Conservation (phyloP, 2,113 vertebrate genomes). For the Thymallus thymallus region DNA sequence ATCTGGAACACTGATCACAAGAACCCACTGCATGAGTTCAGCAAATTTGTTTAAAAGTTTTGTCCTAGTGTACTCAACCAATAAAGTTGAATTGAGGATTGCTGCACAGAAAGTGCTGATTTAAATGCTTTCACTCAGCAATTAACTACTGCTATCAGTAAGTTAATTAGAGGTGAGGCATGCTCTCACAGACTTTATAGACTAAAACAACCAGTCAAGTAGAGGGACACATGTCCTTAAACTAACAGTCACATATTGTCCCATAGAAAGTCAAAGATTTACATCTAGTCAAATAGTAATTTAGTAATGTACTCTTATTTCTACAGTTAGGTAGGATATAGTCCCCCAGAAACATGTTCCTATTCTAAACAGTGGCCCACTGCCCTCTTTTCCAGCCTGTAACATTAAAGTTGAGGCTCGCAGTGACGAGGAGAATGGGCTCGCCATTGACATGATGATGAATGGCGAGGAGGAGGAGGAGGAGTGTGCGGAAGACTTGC, state of each 20-base stretch:
- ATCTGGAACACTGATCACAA: slow-evolving; percentile 12
- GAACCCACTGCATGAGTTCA: not conserved
- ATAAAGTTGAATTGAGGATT: no score
- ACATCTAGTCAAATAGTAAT: no score
- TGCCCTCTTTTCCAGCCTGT: slow-evolving; percentile 94
- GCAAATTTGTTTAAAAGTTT: not conserved
- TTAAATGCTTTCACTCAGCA: no score
- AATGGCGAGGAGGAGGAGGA: slow-evolving; percentile 88
- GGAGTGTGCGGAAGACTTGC: slow-evolving; percentile 98
- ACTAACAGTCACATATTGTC: no score
- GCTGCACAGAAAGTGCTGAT: no score
- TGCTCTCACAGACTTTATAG: no score
- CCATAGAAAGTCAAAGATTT: no score
- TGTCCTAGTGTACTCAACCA: not conserved
- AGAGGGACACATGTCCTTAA: no score
- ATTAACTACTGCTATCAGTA: no score
- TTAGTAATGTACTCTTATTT: not conserved
- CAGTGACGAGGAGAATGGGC: slow-evolving; percentile 99
- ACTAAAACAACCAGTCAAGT: no score
- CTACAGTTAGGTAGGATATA: slow-evolving; percentile 15
- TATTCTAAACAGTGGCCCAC: slow-evolving; percentile 77
- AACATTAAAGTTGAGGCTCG: slow-evolving; percentile 99
- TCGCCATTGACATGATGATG: slow-evolving; percentile 87
- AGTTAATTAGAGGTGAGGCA: no score
- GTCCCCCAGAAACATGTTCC: slow-evolving; percentile 63